phyloP scores from a whole-genome alignment of 2,797 vertebrate genomes.

The Ptychadena robeensis region DNA sequence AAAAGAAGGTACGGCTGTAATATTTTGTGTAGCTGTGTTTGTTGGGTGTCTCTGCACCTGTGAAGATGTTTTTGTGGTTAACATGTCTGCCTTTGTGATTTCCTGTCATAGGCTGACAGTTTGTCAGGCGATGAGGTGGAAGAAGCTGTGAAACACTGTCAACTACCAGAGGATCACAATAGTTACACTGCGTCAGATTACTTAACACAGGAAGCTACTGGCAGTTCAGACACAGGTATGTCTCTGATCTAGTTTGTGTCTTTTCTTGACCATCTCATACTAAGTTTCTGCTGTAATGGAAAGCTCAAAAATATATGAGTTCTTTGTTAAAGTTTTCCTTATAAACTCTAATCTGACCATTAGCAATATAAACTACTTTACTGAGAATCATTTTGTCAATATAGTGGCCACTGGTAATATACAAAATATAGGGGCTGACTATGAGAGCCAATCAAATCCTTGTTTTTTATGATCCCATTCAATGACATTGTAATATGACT shows the following conservation, averaged over 20 bases:
- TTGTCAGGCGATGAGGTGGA: slow-evolving; percentile 70
- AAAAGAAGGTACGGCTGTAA: slow-evolving; percentile 76
- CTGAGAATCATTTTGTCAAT: no score
- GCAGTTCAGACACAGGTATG: slow-evolving; percentile 74
- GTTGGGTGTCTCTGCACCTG: background rate
- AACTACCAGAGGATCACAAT: slow-evolving; percentile 73
- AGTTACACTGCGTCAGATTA: slow-evolving; percentile 68
- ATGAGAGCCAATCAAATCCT: no score
- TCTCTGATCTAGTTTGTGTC: background rate
- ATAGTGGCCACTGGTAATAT: no score
- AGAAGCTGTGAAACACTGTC: slow-evolving; percentile 75
- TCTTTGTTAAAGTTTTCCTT: no score
- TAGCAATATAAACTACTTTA: no score
- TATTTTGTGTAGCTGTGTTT: background rate
- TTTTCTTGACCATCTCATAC: background rate
- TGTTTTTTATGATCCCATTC: background rate
- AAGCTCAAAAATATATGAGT: no score
- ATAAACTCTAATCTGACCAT: no score
- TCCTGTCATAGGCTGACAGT: slow-evolving; percentile 64
- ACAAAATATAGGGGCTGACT: background rate
- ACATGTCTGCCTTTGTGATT: background rate
- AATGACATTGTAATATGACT: background rate
- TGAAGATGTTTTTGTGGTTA: background rate
- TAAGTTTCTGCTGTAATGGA: background rate
- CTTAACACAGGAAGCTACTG: slow-evolving; percentile 80